phyloP scores from a whole-genome alignment of 2,888 invertebrate genomes.

The Podotricha telesiphe region DNA sequence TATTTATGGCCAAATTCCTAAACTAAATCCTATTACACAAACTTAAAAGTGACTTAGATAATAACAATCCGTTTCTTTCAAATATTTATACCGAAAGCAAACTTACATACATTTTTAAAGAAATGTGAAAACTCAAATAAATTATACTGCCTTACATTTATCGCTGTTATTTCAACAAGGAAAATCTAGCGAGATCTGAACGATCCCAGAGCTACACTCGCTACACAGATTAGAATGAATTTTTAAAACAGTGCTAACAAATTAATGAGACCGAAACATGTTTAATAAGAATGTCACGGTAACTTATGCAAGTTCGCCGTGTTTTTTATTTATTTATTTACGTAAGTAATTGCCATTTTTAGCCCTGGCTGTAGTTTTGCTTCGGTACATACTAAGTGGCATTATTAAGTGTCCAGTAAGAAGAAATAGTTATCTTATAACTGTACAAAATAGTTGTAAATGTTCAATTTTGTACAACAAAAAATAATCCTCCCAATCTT shows the following conservation, averaged over 20 bases:
- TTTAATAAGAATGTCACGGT: constrained; percentile 36
- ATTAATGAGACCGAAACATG: constrained; percentile 46
- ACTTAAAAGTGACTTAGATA: not conserved
- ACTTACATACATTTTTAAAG: constrained; percentile 13
- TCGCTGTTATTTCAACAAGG: constrained; percentile 30
- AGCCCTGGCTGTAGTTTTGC: not conserved
- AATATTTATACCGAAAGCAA: not conserved
- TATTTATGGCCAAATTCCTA: not conserved
- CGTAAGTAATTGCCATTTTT: not conserved
- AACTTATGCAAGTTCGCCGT: constrained; percentile 10
- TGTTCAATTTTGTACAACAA: too few species aligned
- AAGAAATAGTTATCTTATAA: too few species aligned
- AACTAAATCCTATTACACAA: not conserved
- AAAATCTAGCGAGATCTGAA: constrained; percentile 32
- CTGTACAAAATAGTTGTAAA: too few species aligned
- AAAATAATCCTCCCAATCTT: too few species aligned
- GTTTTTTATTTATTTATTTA: constrained; percentile 16
- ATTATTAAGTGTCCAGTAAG: not conserved
- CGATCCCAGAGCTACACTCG: constrained; percentile 38
- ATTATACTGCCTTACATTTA: constrained; percentile 24
- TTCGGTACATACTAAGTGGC: not conserved
- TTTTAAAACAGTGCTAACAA: constrained; percentile 48
- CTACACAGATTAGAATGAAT: constrained; percentile 51
- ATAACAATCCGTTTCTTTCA: not conserved
- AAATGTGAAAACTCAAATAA: constrained; percentile 1